A percentile compares a stretch with the other conserved stretches of the same genome.
Evolutionary conservation across 2,797 vertebrate species (phyloP).

Genomic region (Phoebastria nigripes): DNA sequence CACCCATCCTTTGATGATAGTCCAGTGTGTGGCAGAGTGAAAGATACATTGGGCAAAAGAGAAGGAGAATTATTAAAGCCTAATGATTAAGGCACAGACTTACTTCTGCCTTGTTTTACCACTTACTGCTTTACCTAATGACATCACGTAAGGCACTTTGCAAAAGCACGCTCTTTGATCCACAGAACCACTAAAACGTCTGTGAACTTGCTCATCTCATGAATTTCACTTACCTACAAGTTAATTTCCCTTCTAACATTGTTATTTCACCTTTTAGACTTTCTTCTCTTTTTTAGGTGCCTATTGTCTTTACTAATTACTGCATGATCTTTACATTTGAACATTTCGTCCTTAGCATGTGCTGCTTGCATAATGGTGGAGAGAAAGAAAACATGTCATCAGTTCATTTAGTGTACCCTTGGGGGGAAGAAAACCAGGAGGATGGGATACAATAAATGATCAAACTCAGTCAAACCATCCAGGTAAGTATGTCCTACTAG

Average conservation of each 20-base stretch:
- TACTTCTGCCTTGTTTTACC: not conserved
- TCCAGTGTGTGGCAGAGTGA: not conserved
- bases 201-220: not conserved
- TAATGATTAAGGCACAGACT: not conserved
- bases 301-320: not conserved
- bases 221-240: not conserved
- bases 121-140: not conserved
- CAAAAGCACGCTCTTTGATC: not conserved
- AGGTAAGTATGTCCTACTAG: not conserved
- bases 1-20: conserved; percentile 47
- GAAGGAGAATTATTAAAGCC: not conserved
- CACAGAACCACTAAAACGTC: not conserved
- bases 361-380: not conserved
- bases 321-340: not conserved
- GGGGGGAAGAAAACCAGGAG: not conserved
- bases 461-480: not conserved
- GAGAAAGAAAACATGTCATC: not conserved
- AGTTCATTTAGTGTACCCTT: not conserved
- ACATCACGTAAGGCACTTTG: not conserved
- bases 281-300: not conserved
- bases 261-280: not conserved
- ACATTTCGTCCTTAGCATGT: not conserved
- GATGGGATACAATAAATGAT: not conserved
- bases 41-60: not conserved
- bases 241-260: not conserved